phyloP scores from a whole-genome alignment of 2,113 vertebrate genomes.

The Mastomys coucha region DNA sequence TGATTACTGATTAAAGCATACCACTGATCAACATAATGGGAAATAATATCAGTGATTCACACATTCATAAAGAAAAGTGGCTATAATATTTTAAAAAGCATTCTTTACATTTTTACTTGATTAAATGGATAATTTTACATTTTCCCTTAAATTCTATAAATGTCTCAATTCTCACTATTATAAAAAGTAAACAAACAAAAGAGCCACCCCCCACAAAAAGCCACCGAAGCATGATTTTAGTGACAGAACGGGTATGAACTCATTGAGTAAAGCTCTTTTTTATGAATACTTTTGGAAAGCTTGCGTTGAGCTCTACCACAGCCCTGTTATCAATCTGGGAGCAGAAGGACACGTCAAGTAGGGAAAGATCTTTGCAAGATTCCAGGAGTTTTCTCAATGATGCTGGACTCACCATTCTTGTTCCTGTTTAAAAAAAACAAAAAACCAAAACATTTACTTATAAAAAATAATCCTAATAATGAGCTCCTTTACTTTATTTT shows the following conservation, averaged over 20 bases:
- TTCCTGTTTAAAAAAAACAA: slow-evolving; percentile 87
- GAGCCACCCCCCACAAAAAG: slow-evolving; percentile 74
- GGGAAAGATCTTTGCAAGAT: slow-evolving; percentile 92
- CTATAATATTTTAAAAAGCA: slow-evolving; percentile 71
- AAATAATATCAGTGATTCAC: slow-evolving; percentile 72
- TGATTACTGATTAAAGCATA: slow-evolving; percentile 75
- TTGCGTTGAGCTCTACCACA: slow-evolving; percentile 93
- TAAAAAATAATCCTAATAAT: background rate
- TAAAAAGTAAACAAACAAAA: slow-evolving; percentile 63
- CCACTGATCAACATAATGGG: slow-evolving; percentile 68
- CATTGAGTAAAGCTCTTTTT: slow-evolving; percentile 99
- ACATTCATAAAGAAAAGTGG: slow-evolving; percentile 76
- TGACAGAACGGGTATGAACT: slow-evolving; percentile 81
- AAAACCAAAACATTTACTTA: slow-evolving; percentile 34
- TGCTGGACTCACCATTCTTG: slow-evolving; percentile 93
- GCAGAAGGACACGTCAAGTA: slow-evolving; percentile 99
- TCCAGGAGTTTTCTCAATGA: slow-evolving; percentile 96
- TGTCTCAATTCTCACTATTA: slow-evolving; percentile 43
- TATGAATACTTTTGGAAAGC: slow-evolving; percentile 95
- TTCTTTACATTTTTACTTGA: slow-evolving; percentile 68
- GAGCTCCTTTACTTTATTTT: slow-evolving; percentile 36
- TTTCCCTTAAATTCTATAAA: slow-evolving; percentile 68
- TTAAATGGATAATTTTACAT: slow-evolving; percentile 67
- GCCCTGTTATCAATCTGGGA: slow-evolving; percentile 96
- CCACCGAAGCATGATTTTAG: slow-evolving; percentile 60